phyloP scores from a whole-genome alignment of 2,113 vertebrate species.

The Mesitornis unicolor region DNA sequence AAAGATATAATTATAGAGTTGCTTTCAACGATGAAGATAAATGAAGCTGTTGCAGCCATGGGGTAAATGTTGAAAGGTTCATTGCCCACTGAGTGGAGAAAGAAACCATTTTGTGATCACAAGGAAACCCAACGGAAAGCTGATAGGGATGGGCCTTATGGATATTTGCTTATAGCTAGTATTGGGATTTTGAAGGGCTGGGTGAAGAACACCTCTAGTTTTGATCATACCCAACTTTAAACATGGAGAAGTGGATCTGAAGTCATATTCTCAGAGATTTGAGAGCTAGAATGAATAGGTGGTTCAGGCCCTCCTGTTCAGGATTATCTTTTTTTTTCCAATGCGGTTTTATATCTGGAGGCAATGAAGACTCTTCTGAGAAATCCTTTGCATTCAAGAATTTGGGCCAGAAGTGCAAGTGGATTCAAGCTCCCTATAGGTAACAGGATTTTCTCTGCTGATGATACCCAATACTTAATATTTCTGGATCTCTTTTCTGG shows the following conservation, averaged over 20 bases:
- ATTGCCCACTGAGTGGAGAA: conserved; percentile 20
- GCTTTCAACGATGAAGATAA: conserved; percentile 66
- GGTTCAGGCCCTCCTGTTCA: neutral
- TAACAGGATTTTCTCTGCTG: neutral
- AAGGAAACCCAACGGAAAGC: neutral
- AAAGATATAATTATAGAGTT: conserved; percentile 69
- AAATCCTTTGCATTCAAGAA: neutral
- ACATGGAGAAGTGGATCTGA: neutral
- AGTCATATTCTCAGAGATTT: neutral
- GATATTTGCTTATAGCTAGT: neutral
- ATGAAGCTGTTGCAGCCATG: conserved; percentile 32
- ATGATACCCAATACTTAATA: neutral
- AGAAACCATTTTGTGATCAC: neutral
- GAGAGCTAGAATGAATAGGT: neutral
- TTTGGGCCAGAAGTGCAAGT: neutral
- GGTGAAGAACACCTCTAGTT: neutral
- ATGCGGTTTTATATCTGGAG: neutral
- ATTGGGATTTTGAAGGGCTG: neutral
- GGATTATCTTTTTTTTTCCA: neutral
- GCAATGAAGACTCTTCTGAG: neutral
- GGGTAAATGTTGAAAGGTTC: conserved; percentile 22
- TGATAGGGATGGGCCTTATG: neutral
- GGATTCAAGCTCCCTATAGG: neutral
- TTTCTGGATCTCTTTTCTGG: conserved; percentile 11
- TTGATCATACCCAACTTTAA: neutral